Evolutionary conservation across 2,113 vertebrate genomes (phyloP).

Genomic region (Gadus macrocephalus): DNA sequence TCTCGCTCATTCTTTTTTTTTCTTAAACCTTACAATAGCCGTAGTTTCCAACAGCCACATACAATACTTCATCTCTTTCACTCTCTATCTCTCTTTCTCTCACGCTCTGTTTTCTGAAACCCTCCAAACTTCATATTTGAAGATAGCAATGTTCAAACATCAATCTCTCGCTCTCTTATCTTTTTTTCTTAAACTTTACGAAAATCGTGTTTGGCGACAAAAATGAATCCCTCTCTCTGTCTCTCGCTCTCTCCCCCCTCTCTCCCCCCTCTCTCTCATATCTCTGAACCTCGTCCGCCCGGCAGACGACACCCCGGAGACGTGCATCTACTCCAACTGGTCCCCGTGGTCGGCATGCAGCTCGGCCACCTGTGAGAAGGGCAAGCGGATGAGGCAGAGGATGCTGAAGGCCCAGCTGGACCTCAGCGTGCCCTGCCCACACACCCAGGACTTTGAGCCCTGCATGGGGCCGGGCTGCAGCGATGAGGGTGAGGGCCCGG

Average conservation of each 20-base stretch:
- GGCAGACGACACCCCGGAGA: slow-evolving; percentile 95
- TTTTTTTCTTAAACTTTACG: too few species aligned
- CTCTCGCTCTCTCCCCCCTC: not conserved
- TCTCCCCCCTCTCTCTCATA: not conserved
- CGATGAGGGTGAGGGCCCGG: slow-evolving; percentile 80
- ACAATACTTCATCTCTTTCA: too few species aligned
- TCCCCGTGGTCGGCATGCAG: slow-evolving; percentile 98
- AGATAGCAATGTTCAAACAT: too few species aligned
- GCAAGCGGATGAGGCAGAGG: slow-evolving; percentile 95
- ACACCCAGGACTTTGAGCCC: slow-evolving; percentile 97
- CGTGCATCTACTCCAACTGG: slow-evolving; percentile 99
- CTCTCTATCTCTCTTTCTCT: too few species aligned
- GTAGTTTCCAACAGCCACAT: too few species aligned
- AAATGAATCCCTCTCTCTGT: too few species aligned
- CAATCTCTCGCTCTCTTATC: too few species aligned
- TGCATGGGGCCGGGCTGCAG: slow-evolving; percentile 98
- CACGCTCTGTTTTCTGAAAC: too few species aligned
- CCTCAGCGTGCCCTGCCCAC: slow-evolving; percentile 92
- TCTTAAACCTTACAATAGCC: not conserved
- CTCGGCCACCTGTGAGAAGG: slow-evolving; percentile 96
- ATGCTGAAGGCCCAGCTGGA: slow-evolving; percentile 98
- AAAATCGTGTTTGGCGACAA: too few species aligned
- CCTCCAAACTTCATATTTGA: too few species aligned
- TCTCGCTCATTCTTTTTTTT: not conserved
- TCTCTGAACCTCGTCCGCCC: not conserved